Conservation (phyloP, 2,888 invertebrate genomes). For the Brachylomia viminalis region DNA sequence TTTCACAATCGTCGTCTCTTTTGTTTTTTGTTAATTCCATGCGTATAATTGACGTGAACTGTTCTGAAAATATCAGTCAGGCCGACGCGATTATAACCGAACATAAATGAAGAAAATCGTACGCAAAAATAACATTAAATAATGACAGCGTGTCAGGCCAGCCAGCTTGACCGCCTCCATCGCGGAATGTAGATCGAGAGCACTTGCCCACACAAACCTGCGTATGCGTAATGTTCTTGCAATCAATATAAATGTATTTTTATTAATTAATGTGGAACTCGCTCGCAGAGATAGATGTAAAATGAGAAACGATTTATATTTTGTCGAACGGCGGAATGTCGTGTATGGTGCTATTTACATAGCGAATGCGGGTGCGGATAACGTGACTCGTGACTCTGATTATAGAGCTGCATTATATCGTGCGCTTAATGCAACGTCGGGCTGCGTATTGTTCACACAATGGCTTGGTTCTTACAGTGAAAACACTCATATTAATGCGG, state of each 20-base stretch:
- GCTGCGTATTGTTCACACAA: slow-evolving; percentile 84
- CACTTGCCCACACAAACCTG: slow-evolving; percentile 70
- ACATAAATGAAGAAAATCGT: slow-evolving; percentile 68
- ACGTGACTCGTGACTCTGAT: slow-evolving; percentile 84
- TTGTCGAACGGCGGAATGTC: slow-evolving; percentile 75
- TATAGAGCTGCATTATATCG: slow-evolving; percentile 82
- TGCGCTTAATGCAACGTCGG: slow-evolving; percentile 82
- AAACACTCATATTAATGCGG: slow-evolving; percentile 78
- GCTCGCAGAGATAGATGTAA: slow-evolving; percentile 67
- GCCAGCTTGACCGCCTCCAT: slow-evolving; percentile 38
- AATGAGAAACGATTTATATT: slow-evolving; percentile 75
- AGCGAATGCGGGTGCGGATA: slow-evolving; percentile 81
- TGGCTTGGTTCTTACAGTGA: slow-evolving; percentile 77
- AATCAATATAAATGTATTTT: slow-evolving; percentile 70
- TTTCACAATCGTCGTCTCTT: slow-evolving; percentile 71
- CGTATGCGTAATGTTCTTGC: slow-evolving; percentile 71
- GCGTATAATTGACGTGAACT: slow-evolving; percentile 73
- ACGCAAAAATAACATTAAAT: slow-evolving; percentile 66
- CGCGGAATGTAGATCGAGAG: slow-evolving; percentile 69
- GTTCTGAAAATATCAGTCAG: slow-evolving; percentile 78
- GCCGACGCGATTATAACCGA: slow-evolving; percentile 63
- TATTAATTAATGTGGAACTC: slow-evolving; percentile 69
- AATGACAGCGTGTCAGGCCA: slow-evolving; percentile 65
- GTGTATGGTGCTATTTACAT: slow-evolving; percentile 83
- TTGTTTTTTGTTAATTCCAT: slow-evolving; percentile 77